Conservation (phyloP, 2,888 invertebrate species). For the Bellardia bayeri region DNA sequence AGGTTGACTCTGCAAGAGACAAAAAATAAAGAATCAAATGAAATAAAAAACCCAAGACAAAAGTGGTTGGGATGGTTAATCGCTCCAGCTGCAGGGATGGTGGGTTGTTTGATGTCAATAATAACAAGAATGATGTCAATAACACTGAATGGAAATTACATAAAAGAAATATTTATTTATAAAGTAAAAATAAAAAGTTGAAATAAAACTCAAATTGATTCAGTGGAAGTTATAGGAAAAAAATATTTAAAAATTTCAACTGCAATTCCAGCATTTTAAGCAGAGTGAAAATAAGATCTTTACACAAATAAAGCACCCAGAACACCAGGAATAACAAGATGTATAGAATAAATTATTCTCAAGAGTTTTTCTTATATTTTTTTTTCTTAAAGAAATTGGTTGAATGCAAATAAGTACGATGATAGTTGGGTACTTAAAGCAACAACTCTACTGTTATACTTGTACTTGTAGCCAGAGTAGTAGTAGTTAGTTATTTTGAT, state of each 20-base stretch:
- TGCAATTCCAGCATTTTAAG: slow-evolving; percentile 43
- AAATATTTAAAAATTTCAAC: slow-evolving; percentile 1
- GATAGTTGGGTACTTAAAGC: slow-evolving; percentile 19
- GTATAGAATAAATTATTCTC: slow-evolving; percentile 49
- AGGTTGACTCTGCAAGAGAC: slow-evolving; percentile 31
- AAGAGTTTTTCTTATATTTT: slow-evolving; percentile 36
- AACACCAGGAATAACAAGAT: slow-evolving; percentile 29
- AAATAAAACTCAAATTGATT: slow-evolving; percentile 46
- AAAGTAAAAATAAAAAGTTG: slow-evolving; percentile 4
- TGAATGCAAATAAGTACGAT: slow-evolving; percentile 26
- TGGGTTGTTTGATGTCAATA: not conserved
- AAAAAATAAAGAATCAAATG: not conserved
- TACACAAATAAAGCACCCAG: slow-evolving; percentile 1
- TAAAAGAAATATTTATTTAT: not conserved
- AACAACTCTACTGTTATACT: not conserved
- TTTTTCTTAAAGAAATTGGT: slow-evolving; percentile 5
- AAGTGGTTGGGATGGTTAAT: slow-evolving; percentile 6
- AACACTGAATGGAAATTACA: slow-evolving; percentile 26
- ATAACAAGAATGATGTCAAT: slow-evolving; percentile 56
- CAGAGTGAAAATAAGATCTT: slow-evolving; percentile 6
- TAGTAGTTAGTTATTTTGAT: slow-evolving; percentile 53
- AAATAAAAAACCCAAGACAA: not conserved
- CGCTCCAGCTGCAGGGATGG: not conserved
- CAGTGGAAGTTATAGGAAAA: slow-evolving; percentile 1
- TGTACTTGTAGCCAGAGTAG: slow-evolving; percentile 16